phyloP scores from a whole-genome alignment of 2,113 vertebrate species.

The Oncorhynchus gorbuscha region DNA sequence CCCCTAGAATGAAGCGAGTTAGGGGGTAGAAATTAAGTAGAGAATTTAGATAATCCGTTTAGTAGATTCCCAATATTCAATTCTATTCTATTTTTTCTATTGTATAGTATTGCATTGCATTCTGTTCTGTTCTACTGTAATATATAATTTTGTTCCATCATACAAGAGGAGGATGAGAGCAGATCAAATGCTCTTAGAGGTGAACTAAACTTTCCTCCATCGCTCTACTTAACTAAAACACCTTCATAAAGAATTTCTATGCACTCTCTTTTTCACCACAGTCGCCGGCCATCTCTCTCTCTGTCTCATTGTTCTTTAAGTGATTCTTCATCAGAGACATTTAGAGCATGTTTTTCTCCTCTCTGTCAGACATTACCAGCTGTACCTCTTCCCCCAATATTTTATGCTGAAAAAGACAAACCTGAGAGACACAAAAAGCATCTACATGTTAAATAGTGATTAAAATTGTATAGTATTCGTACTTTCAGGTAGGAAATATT shows the following conservation, averaged over 20 bases:
- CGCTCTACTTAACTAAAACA: not conserved
- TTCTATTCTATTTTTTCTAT: too few species aligned
- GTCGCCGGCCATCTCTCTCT: not conserved
- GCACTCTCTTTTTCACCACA: not conserved
- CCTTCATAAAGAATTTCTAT: slow-evolving; percentile 13
- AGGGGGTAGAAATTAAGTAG: not conserved
- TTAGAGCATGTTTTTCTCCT: slow-evolving; percentile 62
- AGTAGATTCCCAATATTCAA: too few species aligned
- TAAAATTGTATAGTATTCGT: slow-evolving; percentile 76
- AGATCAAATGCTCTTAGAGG: too few species aligned
- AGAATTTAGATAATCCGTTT: too few species aligned
- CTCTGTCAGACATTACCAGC: slow-evolving; percentile 66
- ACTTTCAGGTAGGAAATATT: slow-evolving; percentile 78
- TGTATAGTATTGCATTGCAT: too few species aligned
- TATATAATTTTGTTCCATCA: too few species aligned
- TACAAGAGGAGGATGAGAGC: too few species aligned
- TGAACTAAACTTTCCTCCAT: too few species aligned
- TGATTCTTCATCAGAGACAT: slow-evolving; percentile 14
- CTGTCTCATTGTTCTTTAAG: slow-evolving; percentile 2
- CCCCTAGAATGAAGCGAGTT: too few species aligned
- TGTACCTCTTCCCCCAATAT: slow-evolving; percentile 54
- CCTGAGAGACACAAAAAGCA: slow-evolving; percentile 70
- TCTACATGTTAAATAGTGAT: slow-evolving; percentile 77
- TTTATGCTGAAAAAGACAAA: slow-evolving; percentile 37
- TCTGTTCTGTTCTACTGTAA: too few species aligned